A percentile compares a stretch with the other conserved stretches of the same genome.
Conservation (phyloP, 2,888 invertebrate genomes). For the Morinoia aosen region DNA sequence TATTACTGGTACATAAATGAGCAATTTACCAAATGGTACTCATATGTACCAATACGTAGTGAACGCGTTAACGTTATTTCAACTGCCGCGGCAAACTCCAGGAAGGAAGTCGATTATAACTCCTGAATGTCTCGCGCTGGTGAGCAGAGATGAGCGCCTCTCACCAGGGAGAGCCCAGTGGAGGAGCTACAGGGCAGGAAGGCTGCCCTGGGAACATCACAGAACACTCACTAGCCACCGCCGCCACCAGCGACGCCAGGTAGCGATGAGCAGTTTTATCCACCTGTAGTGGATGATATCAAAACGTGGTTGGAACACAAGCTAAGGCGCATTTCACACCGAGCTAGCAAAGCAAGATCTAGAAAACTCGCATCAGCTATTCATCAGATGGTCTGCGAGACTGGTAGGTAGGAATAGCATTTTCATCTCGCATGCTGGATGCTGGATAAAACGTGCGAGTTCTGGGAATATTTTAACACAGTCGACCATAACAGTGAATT, state of each 20-base stretch:
- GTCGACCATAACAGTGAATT: not conserved
- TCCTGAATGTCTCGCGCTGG: not conserved
- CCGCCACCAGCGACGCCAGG: constrained; percentile 67
- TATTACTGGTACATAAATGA: too few species aligned
- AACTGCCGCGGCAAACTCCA: not conserved
- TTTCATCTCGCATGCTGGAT: too few species aligned
- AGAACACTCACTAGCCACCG: constrained; percentile 57
- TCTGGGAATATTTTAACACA: not conserved
- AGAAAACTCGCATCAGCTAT: too few species aligned
- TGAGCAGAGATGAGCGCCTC: not conserved
- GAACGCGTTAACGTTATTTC: not conserved
- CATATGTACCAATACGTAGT: too few species aligned
- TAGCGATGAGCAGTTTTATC: constrained; percentile 69
- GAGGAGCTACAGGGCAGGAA: constrained; percentile 57
- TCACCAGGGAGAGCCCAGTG: constrained; percentile 61
- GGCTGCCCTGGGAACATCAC: constrained; percentile 52
- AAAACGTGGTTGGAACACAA: not conserved
- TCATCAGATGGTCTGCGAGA: too few species aligned
- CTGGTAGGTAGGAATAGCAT: too few species aligned
- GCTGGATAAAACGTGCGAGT: too few species aligned
- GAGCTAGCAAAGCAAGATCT: too few species aligned
- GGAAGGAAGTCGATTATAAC: not conserved
- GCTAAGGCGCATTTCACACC: not conserved
- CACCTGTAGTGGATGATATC: constrained; percentile 66
- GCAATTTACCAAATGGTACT: too few species aligned